phyloP scores from a whole-genome alignment of 2,113 vertebrate genomes.

The Picathartes gymnocephalus region DNA sequence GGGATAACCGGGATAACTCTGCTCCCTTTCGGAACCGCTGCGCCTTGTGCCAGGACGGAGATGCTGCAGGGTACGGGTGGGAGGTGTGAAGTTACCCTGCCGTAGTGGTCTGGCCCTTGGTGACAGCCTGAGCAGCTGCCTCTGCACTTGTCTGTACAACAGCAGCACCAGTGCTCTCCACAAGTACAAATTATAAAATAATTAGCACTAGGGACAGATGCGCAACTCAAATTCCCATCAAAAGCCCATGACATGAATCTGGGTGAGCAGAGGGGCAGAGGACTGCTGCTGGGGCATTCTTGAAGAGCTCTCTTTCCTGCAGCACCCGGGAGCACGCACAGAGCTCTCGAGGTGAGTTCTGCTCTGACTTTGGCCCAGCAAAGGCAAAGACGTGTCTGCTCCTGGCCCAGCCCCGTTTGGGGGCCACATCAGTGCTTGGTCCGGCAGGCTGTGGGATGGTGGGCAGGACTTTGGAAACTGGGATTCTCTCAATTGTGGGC shows the following conservation, averaged over 20 bases:
- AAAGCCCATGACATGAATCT: too few relatives aligned
- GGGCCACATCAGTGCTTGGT: accelerated
- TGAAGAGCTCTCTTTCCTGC: neutral
- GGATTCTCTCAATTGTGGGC: neutral
- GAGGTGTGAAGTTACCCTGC: accelerated
- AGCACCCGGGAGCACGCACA: accelerated
- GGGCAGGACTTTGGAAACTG: neutral
- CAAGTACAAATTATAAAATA: neutral
- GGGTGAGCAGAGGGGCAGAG: neutral
- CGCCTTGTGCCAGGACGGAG: accelerated
- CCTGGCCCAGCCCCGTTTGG: accelerated
- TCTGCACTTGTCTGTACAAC: neutral
- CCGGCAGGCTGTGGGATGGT: neutral
- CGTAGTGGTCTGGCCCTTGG: accelerated
- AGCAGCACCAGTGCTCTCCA: neutral
- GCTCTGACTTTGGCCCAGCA: neutral
- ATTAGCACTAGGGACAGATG: accelerated
- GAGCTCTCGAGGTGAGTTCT: accelerated
- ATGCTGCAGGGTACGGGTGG: accelerated
- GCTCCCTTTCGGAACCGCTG: too few relatives aligned
- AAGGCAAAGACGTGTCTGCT: accelerated
- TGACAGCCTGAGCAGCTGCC: neutral
- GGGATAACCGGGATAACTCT: accelerated
- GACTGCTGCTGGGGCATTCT: too few relatives aligned
- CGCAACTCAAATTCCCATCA: neutral